Conservation (phyloP, 1,140 invertebrate species). For the Listronotus oregonensis region DNA sequence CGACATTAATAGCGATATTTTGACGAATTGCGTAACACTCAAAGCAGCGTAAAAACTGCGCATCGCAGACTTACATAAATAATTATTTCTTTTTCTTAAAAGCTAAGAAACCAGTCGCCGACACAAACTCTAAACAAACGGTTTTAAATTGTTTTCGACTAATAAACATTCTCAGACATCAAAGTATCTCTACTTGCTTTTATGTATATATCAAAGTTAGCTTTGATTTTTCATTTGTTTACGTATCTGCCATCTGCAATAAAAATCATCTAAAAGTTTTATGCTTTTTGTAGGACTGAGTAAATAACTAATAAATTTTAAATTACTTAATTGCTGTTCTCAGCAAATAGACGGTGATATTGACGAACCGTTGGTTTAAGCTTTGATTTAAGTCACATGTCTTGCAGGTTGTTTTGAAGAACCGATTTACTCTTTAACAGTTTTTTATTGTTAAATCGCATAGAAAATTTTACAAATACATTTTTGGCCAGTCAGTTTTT, state of each 20-base stretch:
- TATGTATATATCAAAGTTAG: conserved; percentile 30
- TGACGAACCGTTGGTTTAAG: not conserved
- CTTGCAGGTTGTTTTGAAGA: not conserved
- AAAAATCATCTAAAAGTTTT: conserved; percentile 33
- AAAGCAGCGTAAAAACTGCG: conserved; percentile 17
- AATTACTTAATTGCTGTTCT: conserved; percentile 17
- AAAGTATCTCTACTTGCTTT: conserved; percentile 28
- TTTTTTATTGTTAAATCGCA: too few species aligned
- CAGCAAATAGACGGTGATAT: conserved; percentile 4
- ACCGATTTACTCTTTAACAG: too few species aligned
- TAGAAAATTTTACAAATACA: too few species aligned
- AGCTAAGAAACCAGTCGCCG: conserved; percentile 25
- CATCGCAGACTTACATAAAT: conserved; percentile 20
- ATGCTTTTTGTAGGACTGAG: conserved; percentile 22
- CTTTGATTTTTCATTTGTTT: conserved; percentile 37
- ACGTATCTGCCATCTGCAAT: conserved; percentile 30
- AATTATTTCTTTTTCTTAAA: conserved; percentile 29
- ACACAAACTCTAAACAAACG: conserved; percentile 24
- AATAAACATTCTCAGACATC: conserved; percentile 36
- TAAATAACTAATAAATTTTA: conserved; percentile 23
- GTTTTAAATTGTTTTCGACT: conserved; percentile 30
- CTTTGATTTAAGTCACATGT: not conserved
- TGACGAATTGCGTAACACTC: conserved; percentile 21
- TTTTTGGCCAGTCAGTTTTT: too few species aligned
- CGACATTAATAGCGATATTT: conserved; percentile 19